phyloP scores from a whole-genome alignment of 2,113 vertebrate species.

The Monarcha castaneiventris region DNA sequence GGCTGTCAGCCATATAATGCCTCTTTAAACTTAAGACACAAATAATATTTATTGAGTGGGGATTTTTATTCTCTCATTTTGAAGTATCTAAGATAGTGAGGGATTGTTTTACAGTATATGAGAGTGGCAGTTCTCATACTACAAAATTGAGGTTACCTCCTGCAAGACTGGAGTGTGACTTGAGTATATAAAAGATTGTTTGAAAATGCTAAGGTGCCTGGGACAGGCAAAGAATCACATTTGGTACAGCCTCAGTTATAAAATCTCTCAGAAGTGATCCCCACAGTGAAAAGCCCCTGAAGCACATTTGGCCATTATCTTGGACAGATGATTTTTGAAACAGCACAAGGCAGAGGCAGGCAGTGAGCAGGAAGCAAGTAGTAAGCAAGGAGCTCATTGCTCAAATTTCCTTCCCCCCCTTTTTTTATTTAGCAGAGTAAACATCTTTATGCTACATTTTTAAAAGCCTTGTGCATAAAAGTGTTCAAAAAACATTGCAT shows the following conservation, averaged over 20 bases:
- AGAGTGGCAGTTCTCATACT: background rate
- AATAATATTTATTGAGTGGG: background rate
- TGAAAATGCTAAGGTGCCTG: background rate
- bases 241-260: background rate
- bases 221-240: background rate
- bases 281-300: background rate
- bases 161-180: background rate
- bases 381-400: background rate
- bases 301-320: background rate
- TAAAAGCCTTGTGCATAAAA: background rate
- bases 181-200: background rate
- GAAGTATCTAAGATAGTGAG: background rate
- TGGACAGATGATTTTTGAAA: background rate
- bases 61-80: background rate
- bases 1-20: background rate
- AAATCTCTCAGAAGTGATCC: background rate
- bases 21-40: background rate
- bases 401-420: rapidly evolving
- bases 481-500: background rate
- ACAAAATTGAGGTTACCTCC: background rate
- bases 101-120: background rate
- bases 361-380: background rate
- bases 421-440: background rate
- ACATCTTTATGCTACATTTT: background rate
- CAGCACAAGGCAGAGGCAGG: background rate